Conservation (phyloP, 2,888 invertebrate genomes). For the Geotrupes spiniger region DNA sequence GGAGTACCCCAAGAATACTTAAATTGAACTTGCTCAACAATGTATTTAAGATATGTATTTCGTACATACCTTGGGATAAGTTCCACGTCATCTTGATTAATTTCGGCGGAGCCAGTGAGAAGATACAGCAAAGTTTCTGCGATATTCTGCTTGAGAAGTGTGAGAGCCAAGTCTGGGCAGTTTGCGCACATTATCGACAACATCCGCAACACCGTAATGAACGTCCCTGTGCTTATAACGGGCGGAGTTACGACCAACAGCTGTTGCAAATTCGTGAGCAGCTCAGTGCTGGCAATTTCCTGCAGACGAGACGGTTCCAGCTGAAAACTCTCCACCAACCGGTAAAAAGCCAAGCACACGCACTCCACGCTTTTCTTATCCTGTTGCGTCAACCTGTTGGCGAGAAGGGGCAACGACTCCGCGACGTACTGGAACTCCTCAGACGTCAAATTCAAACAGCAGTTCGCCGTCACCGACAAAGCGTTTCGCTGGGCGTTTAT, state of each 20-base stretch:
- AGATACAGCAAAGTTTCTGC: slow-evolving; percentile 93
- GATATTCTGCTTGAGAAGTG: slow-evolving; percentile 90
- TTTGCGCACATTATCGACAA: slow-evolving; percentile 93
- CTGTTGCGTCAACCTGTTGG: slow-evolving; percentile 75
- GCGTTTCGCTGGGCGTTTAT: slow-evolving; percentile 97
- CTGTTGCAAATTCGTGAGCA: slow-evolving; percentile 91
- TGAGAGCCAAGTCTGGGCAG: slow-evolving; percentile 91
- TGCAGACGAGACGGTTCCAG: slow-evolving; percentile 85
- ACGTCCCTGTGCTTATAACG: slow-evolving; percentile 91
- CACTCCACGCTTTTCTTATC: slow-evolving; percentile 98
- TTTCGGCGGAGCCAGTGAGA: slow-evolving; percentile 79
- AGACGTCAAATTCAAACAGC: slow-evolving; percentile 88
- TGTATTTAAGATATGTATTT: too few relatives aligned
- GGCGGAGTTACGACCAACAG: slow-evolving; percentile 91
- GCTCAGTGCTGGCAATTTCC: slow-evolving; percentile 89
- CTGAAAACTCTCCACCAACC: slow-evolving; percentile 95
- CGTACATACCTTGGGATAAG: slow-evolving; percentile 66
- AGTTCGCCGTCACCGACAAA: slow-evolving; percentile 94
- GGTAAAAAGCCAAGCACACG: slow-evolving; percentile 93
- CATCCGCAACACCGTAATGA: slow-evolving; percentile 95
- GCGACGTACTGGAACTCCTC: slow-evolving; percentile 94
- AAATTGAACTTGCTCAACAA: too few relatives aligned
- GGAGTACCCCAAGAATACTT: too few relatives aligned
- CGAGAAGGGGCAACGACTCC: slow-evolving; percentile 83
- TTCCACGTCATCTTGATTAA: slow-evolving; percentile 67